Evolutionary conservation across 2,113 vertebrate species (phyloP).

Genomic region (Chaenogobius annularis): DNA sequence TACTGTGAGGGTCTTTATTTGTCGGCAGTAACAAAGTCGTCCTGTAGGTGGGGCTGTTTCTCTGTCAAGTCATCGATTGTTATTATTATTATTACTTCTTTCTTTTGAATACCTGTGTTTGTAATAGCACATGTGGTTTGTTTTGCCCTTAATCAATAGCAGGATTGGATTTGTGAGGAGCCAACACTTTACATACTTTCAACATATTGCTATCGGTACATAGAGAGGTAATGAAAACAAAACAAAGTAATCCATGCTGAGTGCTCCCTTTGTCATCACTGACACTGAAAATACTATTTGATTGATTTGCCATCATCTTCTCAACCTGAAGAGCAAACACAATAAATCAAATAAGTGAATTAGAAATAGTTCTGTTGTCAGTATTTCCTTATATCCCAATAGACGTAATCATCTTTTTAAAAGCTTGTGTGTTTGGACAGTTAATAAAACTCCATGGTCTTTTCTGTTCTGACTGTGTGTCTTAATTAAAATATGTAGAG

Average conservation of each 20-base stretch:
- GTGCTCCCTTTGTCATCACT: constrained; percentile 26
- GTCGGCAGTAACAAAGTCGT: neutral
- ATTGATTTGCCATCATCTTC: constrained; percentile 57
- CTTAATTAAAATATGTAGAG: constrained; percentile 44
- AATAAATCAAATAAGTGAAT: constrained; percentile 18
- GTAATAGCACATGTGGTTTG: constrained; percentile 21
- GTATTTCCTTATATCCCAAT: neutral
- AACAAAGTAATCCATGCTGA: constrained; percentile 12
- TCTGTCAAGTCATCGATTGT: constrained; percentile 18
- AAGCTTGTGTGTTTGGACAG: constrained; percentile 27
- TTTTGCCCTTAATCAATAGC: constrained; percentile 35
- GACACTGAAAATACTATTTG: constrained; percentile 39
- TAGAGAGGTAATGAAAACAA: neutral
- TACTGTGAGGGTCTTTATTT: neutral
- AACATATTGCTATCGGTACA: constrained; percentile 13
- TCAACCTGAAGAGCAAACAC: constrained; percentile 44
- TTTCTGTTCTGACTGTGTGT: constrained; percentile 34
- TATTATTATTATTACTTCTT: neutral
- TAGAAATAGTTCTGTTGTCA: constrained; percentile 18
- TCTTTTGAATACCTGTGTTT: constrained; percentile 29
- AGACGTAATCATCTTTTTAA: constrained; percentile 6
- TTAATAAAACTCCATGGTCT: constrained; percentile 19
- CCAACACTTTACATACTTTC: constrained; percentile 14
- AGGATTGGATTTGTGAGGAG: constrained; percentile 40
- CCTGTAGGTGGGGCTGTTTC: constrained; percentile 71